Evolutionary conservation across 2,797 vertebrate genomes (phyloP).

Genomic region (Hydrophis major): DNA sequence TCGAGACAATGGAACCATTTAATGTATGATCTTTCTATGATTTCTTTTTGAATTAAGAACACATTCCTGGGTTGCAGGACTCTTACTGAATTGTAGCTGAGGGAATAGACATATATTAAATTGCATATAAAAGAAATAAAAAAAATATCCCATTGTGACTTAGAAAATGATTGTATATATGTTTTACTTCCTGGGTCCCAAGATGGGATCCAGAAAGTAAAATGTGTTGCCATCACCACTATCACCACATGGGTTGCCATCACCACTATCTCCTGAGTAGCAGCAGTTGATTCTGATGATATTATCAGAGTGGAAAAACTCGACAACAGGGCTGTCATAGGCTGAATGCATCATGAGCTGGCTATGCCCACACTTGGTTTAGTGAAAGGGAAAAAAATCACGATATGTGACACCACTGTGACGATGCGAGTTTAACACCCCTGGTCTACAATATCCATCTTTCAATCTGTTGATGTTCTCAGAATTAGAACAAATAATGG

Average conservation of each 20-base stretch:
- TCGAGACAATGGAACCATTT: background rate
- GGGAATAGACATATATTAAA: background rate
- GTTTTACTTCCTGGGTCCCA: background rate
- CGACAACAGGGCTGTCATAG: no score
- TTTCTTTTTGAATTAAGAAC: background rate
- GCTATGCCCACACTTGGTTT: no score
- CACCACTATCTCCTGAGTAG: background rate
- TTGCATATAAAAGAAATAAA: background rate
- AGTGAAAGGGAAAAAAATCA: no score
- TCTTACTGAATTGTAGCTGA: background rate
- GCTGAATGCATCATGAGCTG: no score
- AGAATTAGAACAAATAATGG: no score
- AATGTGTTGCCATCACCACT: background rate
- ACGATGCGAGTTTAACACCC: no score
- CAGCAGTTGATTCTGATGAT: background rate
- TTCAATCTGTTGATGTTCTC: background rate
- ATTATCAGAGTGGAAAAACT: background rate
- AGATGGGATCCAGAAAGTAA: no score
- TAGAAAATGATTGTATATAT: background rate
- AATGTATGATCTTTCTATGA: background rate
- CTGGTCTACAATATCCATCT: background rate
- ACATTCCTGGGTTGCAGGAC: background rate
- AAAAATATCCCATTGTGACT: constrained; percentile 7
- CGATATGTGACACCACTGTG: no score
- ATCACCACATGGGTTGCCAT: background rate